Evolutionary conservation across 1,140 invertebrate genomes (phyloP), one percentile per base, ranked within the genome.

Genomic region (Metopolophium dirhodum): DNA sequence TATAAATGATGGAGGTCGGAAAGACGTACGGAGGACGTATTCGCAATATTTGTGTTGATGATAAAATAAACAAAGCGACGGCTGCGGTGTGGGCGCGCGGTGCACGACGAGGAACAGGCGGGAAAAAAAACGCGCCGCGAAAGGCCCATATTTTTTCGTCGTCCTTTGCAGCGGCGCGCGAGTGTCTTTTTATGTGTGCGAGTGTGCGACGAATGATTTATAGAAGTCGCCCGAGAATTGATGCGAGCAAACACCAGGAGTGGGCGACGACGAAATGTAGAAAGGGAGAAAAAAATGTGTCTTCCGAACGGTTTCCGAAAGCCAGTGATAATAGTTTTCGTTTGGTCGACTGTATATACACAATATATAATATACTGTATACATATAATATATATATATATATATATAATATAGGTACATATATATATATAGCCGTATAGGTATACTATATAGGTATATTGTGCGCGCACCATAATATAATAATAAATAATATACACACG

Each of bases 171-270:
- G 45, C 57, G 41, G 61, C 26, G 47, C 45, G 45, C 18, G 61
- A 61, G 54, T 91, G 45, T 57, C 45, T 91, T 91, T 68, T 57
- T 90, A 45, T 91, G 51, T 89, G 57, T 77, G 90, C 35, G 23
- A 37, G 51, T 54, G 57, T 77, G 61, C 35, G 37, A 37, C 61
- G 57, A 91, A 91, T 91, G 90, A 91, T 91, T 91, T 91, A 91
- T 91, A 77, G 90, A 91, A 91, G 90, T 91, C 90, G 20, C 90
- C 61, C 30, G 90, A 91, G 90, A 91, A 77, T 91, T 91, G 90
- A 91, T 77, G 90, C 30, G 61, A 91, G 57, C 90, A 30, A 68
- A 91, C 61, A 45, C 30, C 18, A 68, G 20, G 14, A 89, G 49
- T n/a, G 37, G n/a, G 87, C 47, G 22, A 26, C 49, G 85, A 6